Evolutionary conservation across 2,888 invertebrate species (phyloP), one percentile per base, ranked within the genome.

Genomic region (Chouioia cunea): DNA sequence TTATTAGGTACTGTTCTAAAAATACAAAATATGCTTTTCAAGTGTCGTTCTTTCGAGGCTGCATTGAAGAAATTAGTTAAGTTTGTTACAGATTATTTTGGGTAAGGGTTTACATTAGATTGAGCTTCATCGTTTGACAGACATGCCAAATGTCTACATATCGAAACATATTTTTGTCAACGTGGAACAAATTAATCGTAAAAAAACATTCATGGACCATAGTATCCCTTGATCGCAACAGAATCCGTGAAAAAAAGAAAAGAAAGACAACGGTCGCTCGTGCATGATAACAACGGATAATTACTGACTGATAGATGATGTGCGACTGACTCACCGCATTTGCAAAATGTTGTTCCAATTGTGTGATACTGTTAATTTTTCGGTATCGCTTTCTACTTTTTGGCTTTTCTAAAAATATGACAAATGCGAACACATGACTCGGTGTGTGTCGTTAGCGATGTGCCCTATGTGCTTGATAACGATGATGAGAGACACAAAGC

Each of bases 331-430:
- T 85, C 85, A 85, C 85, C 85, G 83, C 85, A 83, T 85, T 80
- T 83, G 36, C 80, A 83, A 85, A 85, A 85, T 85, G 85, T 85
- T 85, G 85, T 85, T 85, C 85, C 85, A 85, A 85, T 85, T 85
- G 85, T 85, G 83, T 83, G 64, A 73, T 70, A 81, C 79, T 77
- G 78, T 81, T 77, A 81, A 81, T 84, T 83, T 79, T 81, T 83
- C 80, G 81, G 79, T 82, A 80, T 85, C 83, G 81, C 83, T 84
- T 85, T 85, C 83, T 85, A 85, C 83, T 85, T 85, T 85, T 85
- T 85, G 85, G 84, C 81, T 85, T 85, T 85, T 85, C 85, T 85
- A 85, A 84, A 36, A 85, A 85, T 82, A 83, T 82, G 83, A 84
- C 78, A 83, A 84, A 85, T 84, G 84, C 80, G 79, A 81, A 65